These are phyloP conservation scores for Camelus bactrianus DNA, from an alignment of 2,113 vertebrate genomes.

Conservation along the genomic window DNA sequence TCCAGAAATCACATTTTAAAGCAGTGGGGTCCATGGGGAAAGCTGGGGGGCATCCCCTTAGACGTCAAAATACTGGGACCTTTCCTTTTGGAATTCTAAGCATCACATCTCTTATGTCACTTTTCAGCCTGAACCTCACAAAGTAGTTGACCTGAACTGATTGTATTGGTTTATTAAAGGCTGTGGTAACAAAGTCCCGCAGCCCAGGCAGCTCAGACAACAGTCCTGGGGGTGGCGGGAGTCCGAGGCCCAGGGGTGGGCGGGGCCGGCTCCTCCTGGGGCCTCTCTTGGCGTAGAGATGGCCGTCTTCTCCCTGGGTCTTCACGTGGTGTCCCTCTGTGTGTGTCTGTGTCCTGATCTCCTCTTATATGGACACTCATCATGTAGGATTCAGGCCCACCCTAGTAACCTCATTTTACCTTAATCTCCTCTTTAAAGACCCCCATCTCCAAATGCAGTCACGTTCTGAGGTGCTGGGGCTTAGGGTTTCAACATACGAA, in stretches of 20 bases:
- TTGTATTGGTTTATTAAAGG: not conserved
- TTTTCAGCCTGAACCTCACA: not conserved
- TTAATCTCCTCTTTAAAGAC: no score
- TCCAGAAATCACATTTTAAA: not conserved
- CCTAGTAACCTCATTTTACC: no score
- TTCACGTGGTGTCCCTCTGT: not conserved
- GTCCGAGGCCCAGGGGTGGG: no score
- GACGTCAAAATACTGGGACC: accelerated
- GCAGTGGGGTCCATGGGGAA: accelerated
- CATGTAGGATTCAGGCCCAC: not conserved
- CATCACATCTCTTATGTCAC: not conserved
- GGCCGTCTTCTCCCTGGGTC: no score
- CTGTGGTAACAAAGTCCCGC: no score
- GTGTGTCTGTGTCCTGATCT: not conserved
- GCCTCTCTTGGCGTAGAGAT: no score
- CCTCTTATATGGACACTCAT: not conserved
- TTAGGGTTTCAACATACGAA: no score
- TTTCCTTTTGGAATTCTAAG: not conserved
- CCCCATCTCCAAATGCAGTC: no score
- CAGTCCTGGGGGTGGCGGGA: not conserved
- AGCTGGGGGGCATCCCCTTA: not conserved
- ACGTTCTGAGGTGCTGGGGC: no score
- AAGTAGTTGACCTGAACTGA: not conserved
- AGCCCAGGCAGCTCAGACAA: accelerated
- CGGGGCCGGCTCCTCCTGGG: no score